Base-by-base conservation (phyloP, 1,140 invertebrate genomes). In the Sarcophaga peregrina region DNA sequence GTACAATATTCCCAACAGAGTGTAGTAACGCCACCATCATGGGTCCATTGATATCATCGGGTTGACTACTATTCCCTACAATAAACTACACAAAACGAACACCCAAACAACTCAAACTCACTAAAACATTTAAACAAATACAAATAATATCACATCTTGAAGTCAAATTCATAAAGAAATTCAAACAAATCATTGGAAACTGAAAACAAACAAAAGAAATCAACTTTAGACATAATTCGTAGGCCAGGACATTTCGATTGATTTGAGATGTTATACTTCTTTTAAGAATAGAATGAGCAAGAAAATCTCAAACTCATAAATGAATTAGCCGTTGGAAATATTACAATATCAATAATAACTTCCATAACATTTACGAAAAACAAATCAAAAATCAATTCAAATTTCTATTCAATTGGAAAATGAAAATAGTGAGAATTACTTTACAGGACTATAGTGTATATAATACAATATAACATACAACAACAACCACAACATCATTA, bases 21-120 rank as follows among this genome's bases (percentile, higher is more conserved):
- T 85, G 91, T 93, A 81, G 91, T 93, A 52, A 93, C 92, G 68
- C 91, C 93, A 85, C 93, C 93, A 78, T 94, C 94, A 6, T 94
- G 94, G 94, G 94, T 94, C 88, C 93, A 94, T 91, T 94, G 93
- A 82, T 80, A 52, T 84, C 72, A 52, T 20, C 75, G 75, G 75
- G 75, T 50, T 17, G 47, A 50, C 8, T 78, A 78, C 47, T 78
- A 68, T 46, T 50, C n/a, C 52, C 6, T 25, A 72, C 46, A 82
- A 72, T 54, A 52, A 72, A 54, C 75, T 37, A 46, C 54, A 46
- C 13, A n/a, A 6, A 62, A 62, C 25, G 25, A 37, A 37, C 25
- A 1, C 25, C 25, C 25, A 37, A 37, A 37, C 25, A 37, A 37
- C 25, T 37, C 25, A 37, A 37, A 37, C 25, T 37, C 25, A 37